A percentile compares a stretch with the other conserved stretches of the same genome.
These are phyloP conservation scores for Corythaeola cristata DNA, from an alignment of 2,113 vertebrate genomes.

Conservation along the genomic window DNA sequence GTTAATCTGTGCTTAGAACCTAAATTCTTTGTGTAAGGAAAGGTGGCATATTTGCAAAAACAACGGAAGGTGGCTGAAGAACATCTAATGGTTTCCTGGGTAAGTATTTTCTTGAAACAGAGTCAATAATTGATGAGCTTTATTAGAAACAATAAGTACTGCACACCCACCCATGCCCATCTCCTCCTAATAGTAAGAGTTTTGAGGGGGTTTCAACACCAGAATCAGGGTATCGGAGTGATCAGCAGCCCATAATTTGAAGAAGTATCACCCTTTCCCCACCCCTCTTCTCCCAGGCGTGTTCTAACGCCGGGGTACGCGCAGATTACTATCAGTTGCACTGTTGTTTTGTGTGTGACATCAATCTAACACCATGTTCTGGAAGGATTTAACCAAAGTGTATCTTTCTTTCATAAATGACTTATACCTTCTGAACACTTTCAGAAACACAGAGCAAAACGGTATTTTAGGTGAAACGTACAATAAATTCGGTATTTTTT, in stretches of 20 bases:
- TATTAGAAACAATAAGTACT: background rate
- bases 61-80: background rate
- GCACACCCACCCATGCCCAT: accelerated
- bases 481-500: background rate
- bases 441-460: background rate
- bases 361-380: background rate
- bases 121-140: background rate
- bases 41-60: background rate
- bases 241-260: background rate
- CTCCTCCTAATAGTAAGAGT: too few relatives aligned
- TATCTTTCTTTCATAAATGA: background rate
- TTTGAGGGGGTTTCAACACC: background rate
- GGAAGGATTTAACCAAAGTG: background rate
- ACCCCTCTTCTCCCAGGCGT: background rate
- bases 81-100: background rate
- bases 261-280: background rate
- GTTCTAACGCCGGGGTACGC: background rate
- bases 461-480: background rate
- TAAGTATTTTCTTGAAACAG: background rate
- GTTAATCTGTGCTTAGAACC: background rate
- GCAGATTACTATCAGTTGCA: background rate
- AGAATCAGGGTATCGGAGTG: too few relatives aligned
- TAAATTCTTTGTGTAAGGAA: background rate
- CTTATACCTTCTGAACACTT: accelerated
- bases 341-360: background rate